Evolutionary conservation across 2,113 vertebrate genomes (phyloP).

Genomic region (Ondatra zibethicus): DNA sequence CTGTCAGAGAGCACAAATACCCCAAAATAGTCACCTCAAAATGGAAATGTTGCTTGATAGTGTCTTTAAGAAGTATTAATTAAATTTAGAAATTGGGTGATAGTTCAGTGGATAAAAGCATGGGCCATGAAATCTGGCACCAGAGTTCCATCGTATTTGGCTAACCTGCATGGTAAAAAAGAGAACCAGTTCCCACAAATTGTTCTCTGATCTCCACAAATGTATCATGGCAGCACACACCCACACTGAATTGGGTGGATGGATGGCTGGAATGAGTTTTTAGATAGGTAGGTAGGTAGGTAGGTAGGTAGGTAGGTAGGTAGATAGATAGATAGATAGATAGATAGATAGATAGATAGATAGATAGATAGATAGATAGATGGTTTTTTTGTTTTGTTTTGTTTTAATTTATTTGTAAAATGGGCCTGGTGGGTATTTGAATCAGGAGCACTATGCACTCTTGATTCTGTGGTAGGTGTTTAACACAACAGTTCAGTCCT

Average conservation of each 20-base stretch:
- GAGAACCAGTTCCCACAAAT: neutral
- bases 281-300: neutral
- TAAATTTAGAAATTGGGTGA: neutral
- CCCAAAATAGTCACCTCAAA: neutral
- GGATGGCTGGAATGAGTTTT: neutral
- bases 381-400: neutral
- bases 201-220: neutral
- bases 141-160: neutral
- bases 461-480: neutral
- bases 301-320: neutral
- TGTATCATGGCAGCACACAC: neutral
- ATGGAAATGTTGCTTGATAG: neutral
- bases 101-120: neutral
- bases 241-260: neutral
- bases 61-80: neutral
- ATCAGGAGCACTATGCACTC: neutral
- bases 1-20: constrained; percentile 8
- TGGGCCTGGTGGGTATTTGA: neutral
- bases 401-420: neutral
- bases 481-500: neutral
- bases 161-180: neutral
- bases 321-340: neutral
- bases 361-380: neutral
- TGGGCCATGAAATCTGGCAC: neutral
- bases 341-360: neutral